phyloP scores from a whole-genome alignment of 2,113 vertebrate genomes.

The Coryphaenoides rupestris region DNA sequence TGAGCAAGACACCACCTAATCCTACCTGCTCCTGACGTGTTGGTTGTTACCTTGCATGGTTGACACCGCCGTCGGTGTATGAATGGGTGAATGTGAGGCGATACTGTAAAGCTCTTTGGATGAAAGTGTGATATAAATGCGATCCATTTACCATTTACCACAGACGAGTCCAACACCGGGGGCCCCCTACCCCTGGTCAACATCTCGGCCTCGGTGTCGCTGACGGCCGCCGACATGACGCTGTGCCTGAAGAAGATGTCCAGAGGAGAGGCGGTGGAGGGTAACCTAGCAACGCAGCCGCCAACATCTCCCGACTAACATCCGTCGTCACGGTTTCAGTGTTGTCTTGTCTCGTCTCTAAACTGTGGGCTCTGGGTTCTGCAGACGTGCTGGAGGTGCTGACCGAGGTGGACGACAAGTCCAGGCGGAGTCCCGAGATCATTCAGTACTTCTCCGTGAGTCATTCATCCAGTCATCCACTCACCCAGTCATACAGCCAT shows the following conservation, averaged over 20 bases:
- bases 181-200: conserved; percentile 89
- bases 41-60: no score
- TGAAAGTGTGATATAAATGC: no score
- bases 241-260: conserved; percentile 89
- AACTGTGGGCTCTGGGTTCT: no score
- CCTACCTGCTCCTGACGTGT: no score
- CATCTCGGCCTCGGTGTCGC: conserved; percentile 82
- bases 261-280: conserved; percentile 87
- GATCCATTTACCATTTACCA: no score
- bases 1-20: no score
- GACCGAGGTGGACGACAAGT: conserved; percentile 94
- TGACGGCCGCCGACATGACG: conserved; percentile 85
- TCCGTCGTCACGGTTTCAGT: no score
- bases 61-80: no score
- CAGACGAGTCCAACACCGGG: conserved; percentile 82
- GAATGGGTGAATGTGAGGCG: no score
- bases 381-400: conserved; percentile 91
- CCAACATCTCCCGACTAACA: no score
- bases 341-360: not conserved
- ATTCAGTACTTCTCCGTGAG: conserved; percentile 93
- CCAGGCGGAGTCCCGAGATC: conserved; percentile 92
- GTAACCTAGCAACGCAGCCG: conserved; percentile 60
- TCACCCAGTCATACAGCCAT: not conserved
- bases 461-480: conserved; percentile 27
- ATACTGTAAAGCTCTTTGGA: no score